Evolutionary conservation across 2,797 vertebrate species (phyloP).

Genomic region (Geotrypetes seraphini): DNA sequence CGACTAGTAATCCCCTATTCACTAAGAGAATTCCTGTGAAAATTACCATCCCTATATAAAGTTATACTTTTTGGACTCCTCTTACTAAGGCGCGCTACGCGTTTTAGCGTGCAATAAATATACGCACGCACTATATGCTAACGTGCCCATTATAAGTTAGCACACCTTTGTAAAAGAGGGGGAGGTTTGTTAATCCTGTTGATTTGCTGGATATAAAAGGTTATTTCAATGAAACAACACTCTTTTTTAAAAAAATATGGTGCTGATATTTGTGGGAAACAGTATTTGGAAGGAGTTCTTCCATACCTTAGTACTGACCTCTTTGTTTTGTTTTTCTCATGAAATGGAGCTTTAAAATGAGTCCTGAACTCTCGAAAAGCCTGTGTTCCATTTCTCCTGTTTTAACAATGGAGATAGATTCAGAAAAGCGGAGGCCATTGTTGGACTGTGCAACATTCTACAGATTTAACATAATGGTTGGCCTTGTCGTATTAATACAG

Average conservation of each 20-base stretch:
- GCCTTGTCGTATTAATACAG: not conserved
- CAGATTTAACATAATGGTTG: not conserved
- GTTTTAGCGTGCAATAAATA: no score
- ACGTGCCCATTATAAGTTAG: no score
- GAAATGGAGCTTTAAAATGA: slow-evolving; percentile 21
- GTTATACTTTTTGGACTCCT: no score
- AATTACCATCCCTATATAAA: no score
- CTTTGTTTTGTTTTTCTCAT: slow-evolving; percentile 34
- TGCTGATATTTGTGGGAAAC: slow-evolving; percentile 35
- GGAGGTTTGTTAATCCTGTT: no score
- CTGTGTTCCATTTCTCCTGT: slow-evolving; percentile 12
- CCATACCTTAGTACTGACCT: slow-evolving; percentile 21
- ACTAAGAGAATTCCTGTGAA: no score
- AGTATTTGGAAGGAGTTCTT: slow-evolving; percentile 35
- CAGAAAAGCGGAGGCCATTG: slow-evolving; percentile 10
- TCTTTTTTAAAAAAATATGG: slow-evolving; percentile 24
- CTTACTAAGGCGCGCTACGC: no score
- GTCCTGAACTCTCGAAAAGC: slow-evolving; percentile 19
- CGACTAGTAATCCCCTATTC: no score
- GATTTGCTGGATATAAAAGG: no score
- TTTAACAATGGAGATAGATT: slow-evolving; percentile 1
- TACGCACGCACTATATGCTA: no score
- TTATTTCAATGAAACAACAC: no score
- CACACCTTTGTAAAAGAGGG: no score
- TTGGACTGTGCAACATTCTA: not conserved